Base-by-base conservation (phyloP, 2,113 vertebrate species). In the Epinephelus fuscoguttatus region DNA sequence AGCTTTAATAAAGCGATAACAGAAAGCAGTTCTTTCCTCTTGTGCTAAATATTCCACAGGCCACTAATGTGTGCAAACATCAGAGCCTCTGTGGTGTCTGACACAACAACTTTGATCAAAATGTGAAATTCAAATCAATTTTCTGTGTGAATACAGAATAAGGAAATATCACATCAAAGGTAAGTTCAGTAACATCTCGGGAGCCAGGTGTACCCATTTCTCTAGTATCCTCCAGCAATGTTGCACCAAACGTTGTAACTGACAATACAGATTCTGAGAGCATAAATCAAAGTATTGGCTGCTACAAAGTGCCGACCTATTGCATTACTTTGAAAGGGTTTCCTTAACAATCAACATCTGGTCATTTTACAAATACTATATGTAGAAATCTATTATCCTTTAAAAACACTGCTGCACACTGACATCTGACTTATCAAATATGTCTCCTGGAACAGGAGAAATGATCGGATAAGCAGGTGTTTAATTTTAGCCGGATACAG, bases 401-500 rank as follows among this genome's bases (percentile, higher is more conserved):
- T 23, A 30, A 66, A 33, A 55, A 55, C 14, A 66, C 17, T 18
- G 33, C 7, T 5, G 69, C 33, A 27, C 11, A 49, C 27, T 79
- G 62, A 78, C 37, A 40, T 75, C 6, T 53, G 27, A 45, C 45
- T 40, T 81, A 49, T 78, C 50, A 56, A 53, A 83, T 63, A 62
- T 68, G n/a, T 55, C 40, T 6, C 1, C 21, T 68, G 30, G 8
- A 73, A 75, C 33, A 80, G 30, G 25, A 49, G 2, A 19, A 77
- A 78, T 74, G 75, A 45, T 45, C 42, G 1, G 42, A 45, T 3
- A 45, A 17, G 67, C 8, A 0, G 18, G 17, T 40, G 18, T n/a
- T 69, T 75, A 23, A 80, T 77, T 70, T 88, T 42, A 84, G 67
- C 70, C n/a, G 3, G 30, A 75, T 53, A 57, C 19, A 73, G 25